Base-by-base conservation (phyloP, 2,797 vertebrate species). In the Sebastes minor region DNA sequence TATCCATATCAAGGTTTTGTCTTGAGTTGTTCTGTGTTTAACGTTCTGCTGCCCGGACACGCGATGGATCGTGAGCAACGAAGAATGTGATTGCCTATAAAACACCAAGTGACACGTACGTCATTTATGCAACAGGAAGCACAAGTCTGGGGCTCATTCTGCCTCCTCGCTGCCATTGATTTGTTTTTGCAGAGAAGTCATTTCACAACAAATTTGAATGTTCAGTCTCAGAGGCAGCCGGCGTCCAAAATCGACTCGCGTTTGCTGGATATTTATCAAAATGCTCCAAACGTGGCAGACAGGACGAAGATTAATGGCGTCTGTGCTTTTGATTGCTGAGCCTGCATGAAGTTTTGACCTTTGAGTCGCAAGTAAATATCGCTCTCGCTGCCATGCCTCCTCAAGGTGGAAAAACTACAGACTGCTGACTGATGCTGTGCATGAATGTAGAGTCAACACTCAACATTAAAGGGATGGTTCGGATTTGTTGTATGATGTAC, bases 251-350 rank as follows among this genome's bases (percentile, higher is more conserved):
- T 87, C 9, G 9, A 90, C 74, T 75, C 70, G 46, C 28, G 35
- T 63, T 64, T 72, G 74, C 76, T 61, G 69, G 60, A 74, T 67
- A 84, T 89, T 87, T 71, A 82, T 89, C 80, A 80, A 62, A 82
- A 81, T 61, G 55, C 71, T 74, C 70, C 52, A 74, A 85, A 64
- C 2, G 12, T 14, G 60, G 28, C 74, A 79, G 68, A 71, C 38
- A n/a, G 35, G 52, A 89, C 18, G 27, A 74, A 86, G 84, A 91
- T 67, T 33, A 84, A 89, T 72, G 9, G 69, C 63, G 60, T 35
- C 55, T 60, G 52, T 14, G 67, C 61, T 65, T 86, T 49, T 80
- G 56, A 76, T 74, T 10, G 56, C 72, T 20, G 59, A 82, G 23
- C 73, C 73, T 49, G 53, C 38, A 33, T 79, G 76, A 42, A 60